A percentile compares a stretch with the other conserved stretches of the same genome.
Conservation (phyloP, 2,797 vertebrate genomes). For the Phoebastria nigripes region DNA sequence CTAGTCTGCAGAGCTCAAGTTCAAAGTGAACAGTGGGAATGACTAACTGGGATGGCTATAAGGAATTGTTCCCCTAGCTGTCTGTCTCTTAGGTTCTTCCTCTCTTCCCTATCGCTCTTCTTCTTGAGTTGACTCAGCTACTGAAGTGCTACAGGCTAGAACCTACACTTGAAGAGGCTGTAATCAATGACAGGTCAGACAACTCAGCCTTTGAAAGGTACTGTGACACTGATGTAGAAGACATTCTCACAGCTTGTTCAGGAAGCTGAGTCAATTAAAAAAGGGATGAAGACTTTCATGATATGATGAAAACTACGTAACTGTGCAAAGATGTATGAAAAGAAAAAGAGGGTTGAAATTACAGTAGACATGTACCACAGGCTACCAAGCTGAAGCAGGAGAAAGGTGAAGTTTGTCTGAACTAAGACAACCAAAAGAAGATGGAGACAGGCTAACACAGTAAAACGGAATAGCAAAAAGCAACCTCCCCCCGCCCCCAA, state of each 20-base stretch:
- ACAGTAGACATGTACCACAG: not conserved
- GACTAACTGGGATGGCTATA: not conserved
- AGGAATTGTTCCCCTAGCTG: not conserved
- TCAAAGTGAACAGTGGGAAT: not conserved
- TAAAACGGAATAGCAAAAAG: not conserved
- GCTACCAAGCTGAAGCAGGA: not conserved
- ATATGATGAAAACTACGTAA: not conserved
- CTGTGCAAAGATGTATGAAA: not conserved
- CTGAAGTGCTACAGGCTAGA: not conserved
- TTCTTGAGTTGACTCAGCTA: not conserved
- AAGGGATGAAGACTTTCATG: not conserved
- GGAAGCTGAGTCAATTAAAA: not conserved
- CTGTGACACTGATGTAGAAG: not conserved
- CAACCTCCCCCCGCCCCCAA: not conserved
- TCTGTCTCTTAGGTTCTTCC: not conserved
- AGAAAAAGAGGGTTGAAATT: not conserved
- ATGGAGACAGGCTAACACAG: not conserved
- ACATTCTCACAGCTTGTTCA: not conserved
- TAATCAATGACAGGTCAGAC: not conserved
- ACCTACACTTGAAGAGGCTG: not conserved
- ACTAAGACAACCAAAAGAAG: not conserved
- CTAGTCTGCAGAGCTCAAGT: not conserved
- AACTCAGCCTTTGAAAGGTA: not conserved
- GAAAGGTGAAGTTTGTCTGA: not conserved
- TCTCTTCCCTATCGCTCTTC: not conserved